Evolutionary conservation across 2,888 invertebrate species (phyloP), one percentile per base, ranked within the genome.

Genomic region (Anorthoa munda): DNA sequence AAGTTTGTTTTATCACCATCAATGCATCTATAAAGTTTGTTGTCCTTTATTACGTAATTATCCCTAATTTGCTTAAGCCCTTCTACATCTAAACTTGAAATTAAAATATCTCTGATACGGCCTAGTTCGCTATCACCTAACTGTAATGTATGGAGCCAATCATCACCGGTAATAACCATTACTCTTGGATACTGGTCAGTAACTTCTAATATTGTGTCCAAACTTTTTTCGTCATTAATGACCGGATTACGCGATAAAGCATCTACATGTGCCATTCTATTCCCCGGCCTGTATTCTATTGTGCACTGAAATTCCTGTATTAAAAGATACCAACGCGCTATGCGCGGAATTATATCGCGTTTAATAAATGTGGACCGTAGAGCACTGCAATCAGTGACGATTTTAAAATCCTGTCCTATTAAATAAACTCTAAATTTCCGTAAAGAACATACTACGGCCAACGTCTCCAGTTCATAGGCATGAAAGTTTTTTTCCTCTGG

Each of bases 401-500:
- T 51, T 15, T 58, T 64, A 50, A 76, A 76, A 9, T 39, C 26
- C n/a, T 60, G 51, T 3, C 76, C 76, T 11, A 76, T 56, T 1
- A 76, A 45, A 45, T 72, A 68, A 1, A 67, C 61, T 4, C 66
- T n/a, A 46, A 68, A 77, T 21, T 63, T 74, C 26, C 18, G 50
- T 11, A 82, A 39, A 0, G 77, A 50, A 23, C 46, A 64, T 23
- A 81, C 53, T 0, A 82, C 83, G 0, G 85, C 85, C 26, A 81
- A 51, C 0, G 86, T 81, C 26, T 87, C 83, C 12, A 87, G 23
- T 31, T 87, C 87, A 31, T 78, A 87, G 2, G 85, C 68, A 50
- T 83, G 83, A n/a, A 83, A 84, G 31, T 84, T 71, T 23, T 65
- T 75, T 58, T 85, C 86, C n/a, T 86, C 84, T 0, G 83, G 83